Evolutionary conservation across 2,797 vertebrate genomes (phyloP), one percentile per base, ranked within the genome.

Genomic region (Apogon talboti): DNA sequence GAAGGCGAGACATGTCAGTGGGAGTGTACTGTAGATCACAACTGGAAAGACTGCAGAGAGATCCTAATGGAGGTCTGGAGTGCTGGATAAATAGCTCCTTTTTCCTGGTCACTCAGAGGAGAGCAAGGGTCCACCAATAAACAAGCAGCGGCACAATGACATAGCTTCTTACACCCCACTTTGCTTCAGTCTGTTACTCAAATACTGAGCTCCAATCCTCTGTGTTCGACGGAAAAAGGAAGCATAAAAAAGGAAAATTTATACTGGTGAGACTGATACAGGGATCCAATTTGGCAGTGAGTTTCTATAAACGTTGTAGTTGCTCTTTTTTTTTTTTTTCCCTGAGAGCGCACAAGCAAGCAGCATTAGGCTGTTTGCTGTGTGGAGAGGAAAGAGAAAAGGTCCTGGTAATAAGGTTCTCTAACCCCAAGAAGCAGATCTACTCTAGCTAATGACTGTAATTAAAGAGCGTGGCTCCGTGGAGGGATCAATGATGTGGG

Each of bases 361-460:
- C 59, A 64, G 73, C 78, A 69, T 82, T 68, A 65, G 67, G 43
- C 61, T n/a, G 48, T 69, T 79, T 0, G 13, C 55, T 62, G 70
- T 47, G 38, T 21, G 43, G 42, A 43, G 19, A 56, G 30, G 35
- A 74, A 47, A 57, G 44, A 76, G 74, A 82, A 56, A 63, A 46
- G 69, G 77, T 85, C 81, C 71, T 76, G 54, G 71, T 86, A 88
- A 87, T 88, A 90, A 90, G 76, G 74, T 85, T 86, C 83, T 79
- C 66, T 61, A 85, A 89, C 79, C 85, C 77, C 60, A 84, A 35
- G 85, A 79, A 79, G 72, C 81, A 82, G 81, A 75, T 75, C 78
- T 78, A 81, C 80, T 80, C 77, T 13, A 33, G 77, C 82, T 91
- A 92, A 93, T 92, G 86, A 85, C 77, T 77, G 79, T 92, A 92